Evolutionary conservation across 23 tunicate genomes (phyloP).

Genomic region (Trididemnum nubilum): DNA sequence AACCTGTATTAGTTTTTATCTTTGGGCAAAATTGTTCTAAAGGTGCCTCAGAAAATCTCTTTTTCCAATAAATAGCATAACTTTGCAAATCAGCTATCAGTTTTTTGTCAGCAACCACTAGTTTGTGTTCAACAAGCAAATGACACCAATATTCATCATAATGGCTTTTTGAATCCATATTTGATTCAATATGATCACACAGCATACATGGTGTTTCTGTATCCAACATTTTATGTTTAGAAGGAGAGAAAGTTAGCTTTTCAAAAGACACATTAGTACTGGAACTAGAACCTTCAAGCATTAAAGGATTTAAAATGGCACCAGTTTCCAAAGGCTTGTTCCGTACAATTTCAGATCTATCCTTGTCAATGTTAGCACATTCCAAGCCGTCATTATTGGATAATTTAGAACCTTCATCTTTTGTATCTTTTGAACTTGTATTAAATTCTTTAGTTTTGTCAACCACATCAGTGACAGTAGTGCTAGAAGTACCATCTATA

Average conservation of each 20-base stretch:
- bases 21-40: constrained; percentile 64
- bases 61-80: constrained; percentile 56
- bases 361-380: background rate
- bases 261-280: background rate
- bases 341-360: background rate
- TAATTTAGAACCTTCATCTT: background rate
- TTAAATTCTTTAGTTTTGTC: background rate
- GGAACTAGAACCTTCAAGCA: background rate
- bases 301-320: constrained; percentile 14
- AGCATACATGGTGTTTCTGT: constrained; percentile 82
- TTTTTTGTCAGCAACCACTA: constrained; percentile 90
- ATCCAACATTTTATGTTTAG: constrained; percentile 34
- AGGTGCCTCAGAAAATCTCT: constrained; percentile 52
- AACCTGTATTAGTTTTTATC: constrained; percentile 78
- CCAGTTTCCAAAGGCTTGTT: constrained; percentile 1
- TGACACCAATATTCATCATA: constrained; percentile 82
- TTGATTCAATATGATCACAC: constrained; percentile 57
- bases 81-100: constrained; percentile 76
- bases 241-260: constrained; percentile 10
- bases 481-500: no score
- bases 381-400: background rate
- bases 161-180: constrained; percentile 34
- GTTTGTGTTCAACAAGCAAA: constrained; percentile 73
- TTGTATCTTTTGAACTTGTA: background rate
- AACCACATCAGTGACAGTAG: background rate